phyloP scores from a whole-genome alignment of 2,888 invertebrate genomes.

The Lysandra bellargus region DNA sequence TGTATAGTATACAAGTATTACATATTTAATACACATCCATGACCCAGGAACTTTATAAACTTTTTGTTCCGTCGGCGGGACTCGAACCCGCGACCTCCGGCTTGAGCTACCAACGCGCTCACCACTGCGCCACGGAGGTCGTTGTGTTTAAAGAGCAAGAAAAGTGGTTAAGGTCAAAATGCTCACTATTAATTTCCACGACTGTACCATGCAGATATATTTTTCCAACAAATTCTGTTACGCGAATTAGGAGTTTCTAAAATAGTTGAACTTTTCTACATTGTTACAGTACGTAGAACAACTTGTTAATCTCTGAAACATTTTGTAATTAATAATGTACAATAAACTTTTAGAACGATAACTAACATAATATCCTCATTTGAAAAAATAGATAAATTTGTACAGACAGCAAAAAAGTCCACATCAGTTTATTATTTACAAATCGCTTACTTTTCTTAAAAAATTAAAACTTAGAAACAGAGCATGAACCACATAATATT shows the following conservation, averaged over 20 bases:
- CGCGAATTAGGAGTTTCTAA: conserved; percentile 20
- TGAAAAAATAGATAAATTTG: not conserved
- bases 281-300: conserved; percentile 22
- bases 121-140: too few species aligned
- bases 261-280: conserved; percentile 28
- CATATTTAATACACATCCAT: too few species aligned
- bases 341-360: not conserved
- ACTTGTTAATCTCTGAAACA: not conserved
- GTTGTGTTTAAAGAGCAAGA: too few species aligned
- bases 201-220: conserved; percentile 16
- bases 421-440: not conserved
- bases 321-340: conserved; percentile 2
- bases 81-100: too few species aligned
- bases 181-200: not conserved
- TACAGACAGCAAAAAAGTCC: not conserved
- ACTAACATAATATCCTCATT: not conserved
- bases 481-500: too few species aligned
- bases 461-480: not conserved
- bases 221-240: conserved; percentile 15
- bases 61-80: too few species aligned
- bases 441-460: too few species aligned
- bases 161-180: not conserved
- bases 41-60: too few species aligned
- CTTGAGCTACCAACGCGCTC: too few species aligned
- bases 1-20: too few species aligned